Conservation (phyloP, 2,888 invertebrate genomes). For the Cantharis nigra region DNA sequence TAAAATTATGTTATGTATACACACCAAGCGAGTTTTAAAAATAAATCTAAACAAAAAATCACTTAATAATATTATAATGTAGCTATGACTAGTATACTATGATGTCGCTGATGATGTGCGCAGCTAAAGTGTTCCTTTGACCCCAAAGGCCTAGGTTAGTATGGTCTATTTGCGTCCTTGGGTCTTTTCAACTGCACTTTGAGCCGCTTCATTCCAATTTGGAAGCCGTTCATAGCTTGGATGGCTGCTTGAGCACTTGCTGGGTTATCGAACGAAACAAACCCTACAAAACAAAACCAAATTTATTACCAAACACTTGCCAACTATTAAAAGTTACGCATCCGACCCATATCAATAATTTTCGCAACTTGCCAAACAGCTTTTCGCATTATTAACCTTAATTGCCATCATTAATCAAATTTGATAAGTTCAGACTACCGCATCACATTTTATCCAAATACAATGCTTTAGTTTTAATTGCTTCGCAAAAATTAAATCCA, state of each 20-base stretch:
- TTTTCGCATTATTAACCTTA: neutral
- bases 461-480: neutral
- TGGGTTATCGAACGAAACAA: constrained; percentile 99
- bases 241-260: constrained; percentile 97
- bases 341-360: neutral
- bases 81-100: constrained; percentile 41
- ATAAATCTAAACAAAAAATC: constrained; percentile 7
- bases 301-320: constrained; percentile 2
- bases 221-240: constrained; percentile 99
- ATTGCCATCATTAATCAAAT: neutral
- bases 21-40: constrained; percentile 27
- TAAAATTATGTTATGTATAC: constrained; percentile 19
- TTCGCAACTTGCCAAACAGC: neutral
- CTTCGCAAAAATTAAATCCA: neutral
- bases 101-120: constrained; percentile 31
- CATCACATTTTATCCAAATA: neutral
- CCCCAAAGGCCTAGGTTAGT: constrained; percentile 75
- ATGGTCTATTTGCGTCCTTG: constrained; percentile 96
- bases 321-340: neutral
- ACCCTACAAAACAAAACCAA: constrained; percentile 68
- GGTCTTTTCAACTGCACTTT: constrained; percentile 99
- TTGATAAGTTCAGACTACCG: neutral
- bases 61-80: constrained; percentile 31
- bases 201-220: constrained; percentile 99
- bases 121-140: constrained; percentile 31